Evolutionary conservation across 2,888 invertebrate species (phyloP).

Genomic region (Scaptomyza flava): DNA sequence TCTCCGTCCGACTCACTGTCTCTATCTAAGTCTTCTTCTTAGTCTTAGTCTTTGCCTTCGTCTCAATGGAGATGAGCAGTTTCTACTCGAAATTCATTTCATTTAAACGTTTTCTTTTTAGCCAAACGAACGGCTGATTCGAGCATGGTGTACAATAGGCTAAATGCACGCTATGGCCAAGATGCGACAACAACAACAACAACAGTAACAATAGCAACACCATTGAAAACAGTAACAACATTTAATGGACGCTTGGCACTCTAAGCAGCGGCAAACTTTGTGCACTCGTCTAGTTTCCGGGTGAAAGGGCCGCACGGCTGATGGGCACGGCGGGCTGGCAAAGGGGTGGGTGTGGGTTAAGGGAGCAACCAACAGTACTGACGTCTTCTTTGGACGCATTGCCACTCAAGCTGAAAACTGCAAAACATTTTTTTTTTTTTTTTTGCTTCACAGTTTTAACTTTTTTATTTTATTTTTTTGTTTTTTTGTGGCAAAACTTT

Average conservation of each 20-base stretch:
- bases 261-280: conserved; percentile 56
- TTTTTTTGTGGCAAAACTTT: conserved; percentile 47
- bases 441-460: conserved; percentile 2
- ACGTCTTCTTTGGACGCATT: conserved; percentile 40
- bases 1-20: background rate
- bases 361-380: background rate
- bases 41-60: background rate
- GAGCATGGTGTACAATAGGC: conserved; percentile 25
- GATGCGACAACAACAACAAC: conserved; percentile 15
- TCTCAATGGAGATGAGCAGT: background rate
- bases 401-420: conserved; percentile 61
- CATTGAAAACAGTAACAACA: conserved; percentile 23
- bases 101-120: conserved; percentile 54
- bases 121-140: conserved; percentile 28
- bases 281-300: conserved; percentile 3
- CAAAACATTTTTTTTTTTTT: conserved; percentile 35
- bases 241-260: conserved; percentile 65
- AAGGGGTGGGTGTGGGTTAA: background rate
- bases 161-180: conserved; percentile 29
- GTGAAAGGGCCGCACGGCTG: background rate
- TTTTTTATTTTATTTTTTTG: conserved; percentile 13
- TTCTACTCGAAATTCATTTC: conserved; percentile 56
- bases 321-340: no score
- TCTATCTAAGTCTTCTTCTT: background rate
- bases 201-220: background rate